Conservation (phyloP, 2,797 vertebrate genomes). For the Okamejei kenojei region DNA sequence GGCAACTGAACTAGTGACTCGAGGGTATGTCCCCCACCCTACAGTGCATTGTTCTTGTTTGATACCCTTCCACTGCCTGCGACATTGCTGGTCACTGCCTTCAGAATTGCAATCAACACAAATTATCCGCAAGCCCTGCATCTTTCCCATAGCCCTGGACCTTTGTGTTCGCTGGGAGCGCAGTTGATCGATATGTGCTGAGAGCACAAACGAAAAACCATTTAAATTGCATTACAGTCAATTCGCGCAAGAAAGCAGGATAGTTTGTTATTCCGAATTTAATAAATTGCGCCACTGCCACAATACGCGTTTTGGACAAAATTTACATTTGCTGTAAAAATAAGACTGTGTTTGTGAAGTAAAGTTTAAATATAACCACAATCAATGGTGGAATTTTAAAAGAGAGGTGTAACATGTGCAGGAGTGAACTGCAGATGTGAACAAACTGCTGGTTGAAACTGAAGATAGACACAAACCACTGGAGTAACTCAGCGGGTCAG, state of each 20-base stretch:
- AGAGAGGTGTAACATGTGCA: not conserved
- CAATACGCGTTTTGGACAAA: not conserved
- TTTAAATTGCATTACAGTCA: conserved; percentile 2
- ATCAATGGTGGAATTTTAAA: not conserved
- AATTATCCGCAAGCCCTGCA: conserved; percentile 22
- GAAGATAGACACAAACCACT: too few relatives aligned
- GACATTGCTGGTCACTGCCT: not conserved
- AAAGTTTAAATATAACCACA: not conserved
- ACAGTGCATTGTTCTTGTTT: not conserved
- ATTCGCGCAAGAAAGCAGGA: not conserved
- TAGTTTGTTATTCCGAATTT: not conserved
- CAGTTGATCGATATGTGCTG: conserved; percentile 24
- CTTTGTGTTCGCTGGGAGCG: conserved; percentile 1
- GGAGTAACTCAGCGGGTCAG: too few relatives aligned
- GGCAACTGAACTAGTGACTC: conserved; percentile 10
- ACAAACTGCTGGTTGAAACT: too few relatives aligned
- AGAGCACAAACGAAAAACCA: conserved; percentile 21
- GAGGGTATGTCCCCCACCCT: not conserved
- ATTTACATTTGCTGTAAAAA: not conserved
- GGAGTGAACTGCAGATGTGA: too few relatives aligned
- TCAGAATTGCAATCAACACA: not conserved
- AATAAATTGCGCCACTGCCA: not conserved
- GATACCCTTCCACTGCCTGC: not conserved
- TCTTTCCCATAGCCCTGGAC: not conserved
- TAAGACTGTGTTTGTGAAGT: not conserved